A percentile compares a stretch with the other conserved stretches of the same genome.
phyloP scores from a whole-genome alignment of 2,888 invertebrate genomes.

The Dryadula phaetusa region DNA sequence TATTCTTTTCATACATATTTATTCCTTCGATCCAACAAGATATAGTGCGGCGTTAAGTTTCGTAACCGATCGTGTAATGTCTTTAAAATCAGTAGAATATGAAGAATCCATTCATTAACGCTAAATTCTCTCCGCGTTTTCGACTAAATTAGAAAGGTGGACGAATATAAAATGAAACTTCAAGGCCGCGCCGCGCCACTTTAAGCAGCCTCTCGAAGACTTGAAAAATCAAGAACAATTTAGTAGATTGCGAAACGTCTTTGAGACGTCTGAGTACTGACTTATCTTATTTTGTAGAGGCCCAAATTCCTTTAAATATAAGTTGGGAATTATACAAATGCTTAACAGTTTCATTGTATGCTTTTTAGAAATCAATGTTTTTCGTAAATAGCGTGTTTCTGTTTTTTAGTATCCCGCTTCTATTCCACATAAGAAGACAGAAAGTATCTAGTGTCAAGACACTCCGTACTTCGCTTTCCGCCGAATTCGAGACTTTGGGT shows the following conservation, averaged over 20 bases:
- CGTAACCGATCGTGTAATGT: too few relatives aligned
- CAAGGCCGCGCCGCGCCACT: conserved; percentile 1
- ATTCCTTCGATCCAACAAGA: too few relatives aligned
- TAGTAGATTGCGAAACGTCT: conserved; percentile 9
- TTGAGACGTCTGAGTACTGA: conserved; percentile 13
- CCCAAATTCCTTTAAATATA: conserved; percentile 11
- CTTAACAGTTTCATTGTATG: conserved; percentile 2
- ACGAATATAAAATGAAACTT: not conserved
- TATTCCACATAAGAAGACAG: too few relatives aligned
- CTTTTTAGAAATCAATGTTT: not conserved
- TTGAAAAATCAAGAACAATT: conserved; percentile 21
- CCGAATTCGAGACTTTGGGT: too few relatives aligned
- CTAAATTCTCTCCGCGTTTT: not conserved
- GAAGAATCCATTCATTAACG: too few relatives aligned
- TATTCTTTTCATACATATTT: too few relatives aligned
- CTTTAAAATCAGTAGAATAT: too few relatives aligned
- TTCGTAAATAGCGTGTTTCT: too few relatives aligned
- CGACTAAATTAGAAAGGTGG: not conserved
- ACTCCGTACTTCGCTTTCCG: too few relatives aligned
- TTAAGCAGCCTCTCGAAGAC: conserved; percentile 15
- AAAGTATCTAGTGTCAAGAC: too few relatives aligned
- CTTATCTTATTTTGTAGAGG: conserved; percentile 17
- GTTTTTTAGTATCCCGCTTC: too few relatives aligned
- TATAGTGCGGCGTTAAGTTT: too few relatives aligned
- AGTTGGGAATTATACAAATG: conserved; percentile 3